Conservation (phyloP, 2,888 invertebrate genomes). For the Dioctria linearis region DNA sequence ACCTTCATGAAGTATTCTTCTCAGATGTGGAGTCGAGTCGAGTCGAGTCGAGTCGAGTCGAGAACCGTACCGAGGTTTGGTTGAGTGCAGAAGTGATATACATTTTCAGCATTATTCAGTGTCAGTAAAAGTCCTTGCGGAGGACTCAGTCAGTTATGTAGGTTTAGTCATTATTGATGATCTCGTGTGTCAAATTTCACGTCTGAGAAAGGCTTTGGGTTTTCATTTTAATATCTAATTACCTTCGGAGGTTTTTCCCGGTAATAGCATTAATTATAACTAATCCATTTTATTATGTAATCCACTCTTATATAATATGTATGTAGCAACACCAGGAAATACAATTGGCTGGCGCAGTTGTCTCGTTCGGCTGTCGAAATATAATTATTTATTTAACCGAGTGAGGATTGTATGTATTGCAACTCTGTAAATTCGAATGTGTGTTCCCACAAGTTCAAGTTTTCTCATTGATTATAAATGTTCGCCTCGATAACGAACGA, state of each 20-base stretch:
- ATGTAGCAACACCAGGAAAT: neutral
- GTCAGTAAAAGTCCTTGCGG: neutral
- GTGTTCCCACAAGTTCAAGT: conserved; percentile 32
- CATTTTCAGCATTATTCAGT: neutral
- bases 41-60: neutral
- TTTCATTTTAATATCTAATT: conserved; percentile 21
- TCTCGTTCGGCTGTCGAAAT: conserved; percentile 13
- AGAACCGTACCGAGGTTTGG: neutral
- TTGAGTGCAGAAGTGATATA: neutral
- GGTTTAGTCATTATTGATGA: conserved; percentile 24
- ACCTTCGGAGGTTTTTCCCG: neutral
- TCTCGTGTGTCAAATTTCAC: conserved; percentile 17
- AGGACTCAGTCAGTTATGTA: neutral
- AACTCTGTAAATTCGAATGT: conserved; percentile 33
- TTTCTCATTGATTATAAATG: conserved; percentile 38
- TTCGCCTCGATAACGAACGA: conserved; percentile 30
- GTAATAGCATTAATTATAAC: conserved; percentile 3
- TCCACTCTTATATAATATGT: too few species aligned
- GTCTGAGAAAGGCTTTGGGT: neutral
- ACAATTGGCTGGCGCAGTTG: neutral
- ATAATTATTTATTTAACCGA: conserved; percentile 30
- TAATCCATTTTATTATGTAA: neutral
- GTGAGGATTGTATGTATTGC: conserved; percentile 15
- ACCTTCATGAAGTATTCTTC: conserved; percentile 31
- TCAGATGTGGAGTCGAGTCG: neutral